phyloP scores from a whole-genome alignment of 2,113 vertebrate genomes.

The Rhipidura dahli region DNA sequence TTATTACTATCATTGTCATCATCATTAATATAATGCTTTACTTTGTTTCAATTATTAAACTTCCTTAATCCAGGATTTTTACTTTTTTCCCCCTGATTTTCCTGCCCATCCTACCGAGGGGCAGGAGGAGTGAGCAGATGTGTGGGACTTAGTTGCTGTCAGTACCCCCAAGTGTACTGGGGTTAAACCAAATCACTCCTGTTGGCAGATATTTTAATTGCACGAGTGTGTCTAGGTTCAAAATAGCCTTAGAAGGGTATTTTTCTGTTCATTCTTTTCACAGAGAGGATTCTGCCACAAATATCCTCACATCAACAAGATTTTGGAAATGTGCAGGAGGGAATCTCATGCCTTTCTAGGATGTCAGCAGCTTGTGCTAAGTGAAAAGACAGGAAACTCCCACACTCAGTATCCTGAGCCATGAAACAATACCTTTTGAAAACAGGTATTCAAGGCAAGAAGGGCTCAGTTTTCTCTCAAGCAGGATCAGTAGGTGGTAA shows the following conservation, averaged over 20 bases:
- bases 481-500: not conserved
- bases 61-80: not conserved
- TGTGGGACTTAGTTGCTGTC: not conserved
- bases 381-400: not conserved
- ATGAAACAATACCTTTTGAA: not conserved
- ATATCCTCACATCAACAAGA: not conserved
- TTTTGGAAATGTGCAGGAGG: not conserved
- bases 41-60: not conserved
- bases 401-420: not conserved
- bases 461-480: not conserved
- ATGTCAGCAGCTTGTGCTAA: not conserved
- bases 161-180: rapidly evolving
- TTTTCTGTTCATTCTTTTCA: not conserved
- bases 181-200: not conserved
- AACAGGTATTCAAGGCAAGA: not conserved
- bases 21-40: not conserved
- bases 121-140: not conserved
- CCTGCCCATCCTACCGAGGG: not conserved
- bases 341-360: not conserved
- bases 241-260: not conserved
- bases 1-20: not conserved
- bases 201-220: not conserved
- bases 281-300: not conserved
- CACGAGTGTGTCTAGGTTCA: not conserved
- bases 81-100: not conserved